Evolutionary conservation across 2,113 vertebrate species (phyloP).

Genomic region (Tragelaphus buxtoni): DNA sequence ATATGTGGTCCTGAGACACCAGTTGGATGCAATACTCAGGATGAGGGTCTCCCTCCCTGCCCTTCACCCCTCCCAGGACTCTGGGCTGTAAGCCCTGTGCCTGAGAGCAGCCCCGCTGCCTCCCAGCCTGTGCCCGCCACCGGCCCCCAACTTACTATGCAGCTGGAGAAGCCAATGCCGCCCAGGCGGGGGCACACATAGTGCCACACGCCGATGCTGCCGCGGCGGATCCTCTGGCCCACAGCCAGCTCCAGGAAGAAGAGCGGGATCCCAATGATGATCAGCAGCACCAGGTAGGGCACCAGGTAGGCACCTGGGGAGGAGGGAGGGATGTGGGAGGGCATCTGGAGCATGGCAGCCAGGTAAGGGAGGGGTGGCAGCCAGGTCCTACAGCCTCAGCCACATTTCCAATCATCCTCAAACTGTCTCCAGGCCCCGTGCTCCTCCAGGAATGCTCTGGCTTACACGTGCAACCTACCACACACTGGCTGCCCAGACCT

Average conservation of each 20-base stretch:
- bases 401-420: not conserved
- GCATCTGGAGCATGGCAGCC: not conserved
- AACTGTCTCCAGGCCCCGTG: not conserved
- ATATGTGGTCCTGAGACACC: not conserved
- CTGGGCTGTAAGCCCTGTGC: not conserved
- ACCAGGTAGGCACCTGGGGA: conserved; percentile 93
- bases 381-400: fast-evolving
- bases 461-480: not conserved
- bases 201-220: conserved; percentile 98
- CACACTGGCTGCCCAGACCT: not conserved
- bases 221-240: conserved; percentile 95
- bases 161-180: conserved; percentile 96
- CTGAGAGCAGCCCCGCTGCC: not conserved
- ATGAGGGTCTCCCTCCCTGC: not conserved
- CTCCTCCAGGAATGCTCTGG: not conserved
- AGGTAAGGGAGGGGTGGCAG: not conserved
- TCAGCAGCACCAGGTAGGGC: conserved; percentile 94
- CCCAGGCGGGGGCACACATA: conserved; percentile 94
- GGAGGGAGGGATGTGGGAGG: not conserved
- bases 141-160: conserved; percentile 85
- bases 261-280: conserved; percentile 95
- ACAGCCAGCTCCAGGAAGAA: conserved; percentile 98
- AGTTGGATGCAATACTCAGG: not conserved
- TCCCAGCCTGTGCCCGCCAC: not conserved
- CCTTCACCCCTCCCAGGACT: not conserved